These are phyloP conservation scores for Sitophilus oryzae DNA, from an alignment of 1,140 invertebrate genomes.

Conservation along the genomic window DNA sequence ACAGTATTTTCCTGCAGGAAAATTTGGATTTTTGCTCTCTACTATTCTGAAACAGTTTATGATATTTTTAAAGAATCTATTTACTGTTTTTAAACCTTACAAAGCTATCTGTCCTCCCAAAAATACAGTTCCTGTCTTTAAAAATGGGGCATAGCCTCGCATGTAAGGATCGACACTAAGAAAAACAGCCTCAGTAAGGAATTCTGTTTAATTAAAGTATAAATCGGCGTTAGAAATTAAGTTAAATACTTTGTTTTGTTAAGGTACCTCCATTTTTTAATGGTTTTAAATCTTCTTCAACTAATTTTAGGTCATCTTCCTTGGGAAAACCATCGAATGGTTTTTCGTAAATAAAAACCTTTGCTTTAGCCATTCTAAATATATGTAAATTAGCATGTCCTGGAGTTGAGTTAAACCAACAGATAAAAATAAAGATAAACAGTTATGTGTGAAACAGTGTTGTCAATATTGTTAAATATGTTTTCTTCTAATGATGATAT, in stretches of 20 bases:
- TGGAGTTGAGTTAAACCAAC: too few species aligned
- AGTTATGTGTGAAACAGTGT: too few species aligned
- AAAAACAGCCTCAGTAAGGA: constrained; percentile 59
- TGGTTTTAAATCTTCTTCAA: constrained; percentile 56
- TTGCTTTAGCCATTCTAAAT: constrained; percentile 52
- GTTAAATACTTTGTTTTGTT: constrained; percentile 1
- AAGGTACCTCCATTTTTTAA: constrained; percentile 54
- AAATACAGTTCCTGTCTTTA: constrained; percentile 52
- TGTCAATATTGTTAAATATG: too few species aligned
- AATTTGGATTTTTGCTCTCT: constrained; percentile 48
- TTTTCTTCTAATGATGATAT: too few species aligned
- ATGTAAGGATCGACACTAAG: constrained; percentile 69
- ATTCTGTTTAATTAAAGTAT: constrained; percentile 52
- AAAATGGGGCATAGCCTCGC: constrained; percentile 50
- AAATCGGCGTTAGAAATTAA: constrained; percentile 45
- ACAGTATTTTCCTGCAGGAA: constrained; percentile 47
- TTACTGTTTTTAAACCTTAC: constrained; percentile 40
- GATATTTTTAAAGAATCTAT: background rate
- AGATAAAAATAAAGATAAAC: too few species aligned
- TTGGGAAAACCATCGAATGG: constrained; percentile 61
- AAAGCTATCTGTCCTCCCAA: constrained; percentile 59
- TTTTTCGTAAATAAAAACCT: constrained; percentile 55
- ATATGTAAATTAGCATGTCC: too few species aligned
- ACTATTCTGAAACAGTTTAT: constrained; percentile 31
- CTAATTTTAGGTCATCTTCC: constrained; percentile 53